These are phyloP conservation scores for Papilio xuthus DNA, from an alignment of 1,140 invertebrate genomes.

Conservation along the genomic window DNA sequence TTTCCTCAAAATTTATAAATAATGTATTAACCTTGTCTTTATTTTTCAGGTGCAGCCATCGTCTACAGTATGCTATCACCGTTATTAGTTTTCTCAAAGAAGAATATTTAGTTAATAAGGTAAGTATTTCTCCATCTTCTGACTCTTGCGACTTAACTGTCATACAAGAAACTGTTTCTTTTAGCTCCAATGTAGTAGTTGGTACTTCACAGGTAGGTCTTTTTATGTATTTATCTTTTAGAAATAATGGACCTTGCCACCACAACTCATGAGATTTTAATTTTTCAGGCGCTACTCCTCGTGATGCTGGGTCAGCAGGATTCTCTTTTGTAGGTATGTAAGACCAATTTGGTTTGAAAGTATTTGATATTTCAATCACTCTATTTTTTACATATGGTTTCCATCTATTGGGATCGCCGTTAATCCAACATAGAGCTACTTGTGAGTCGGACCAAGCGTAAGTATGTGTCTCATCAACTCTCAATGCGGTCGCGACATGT, in stretches of 20 bases:
- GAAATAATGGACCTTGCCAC: slow-evolving; percentile 34
- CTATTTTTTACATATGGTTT: no score
- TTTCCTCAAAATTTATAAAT: no score
- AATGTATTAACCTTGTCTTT: not conserved
- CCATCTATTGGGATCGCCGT: no score
- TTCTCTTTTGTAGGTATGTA: slow-evolving; percentile 1
- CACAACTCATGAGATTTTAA: slow-evolving; percentile 30
- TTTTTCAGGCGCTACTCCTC: slow-evolving; percentile 29
- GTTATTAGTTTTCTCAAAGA: not conserved
- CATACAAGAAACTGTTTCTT: not conserved
- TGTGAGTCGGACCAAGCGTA: no score
- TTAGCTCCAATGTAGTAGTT: not conserved
- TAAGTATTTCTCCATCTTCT: no score
- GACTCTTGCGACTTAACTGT: not conserved
- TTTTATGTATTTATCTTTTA: not conserved
- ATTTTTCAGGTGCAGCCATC: not conserved
- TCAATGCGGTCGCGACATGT: no score
- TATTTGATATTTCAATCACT: no score
- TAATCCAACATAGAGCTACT: no score
- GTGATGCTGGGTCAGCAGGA: slow-evolving; percentile 36
- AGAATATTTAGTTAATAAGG: not conserved
- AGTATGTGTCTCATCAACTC: no score
- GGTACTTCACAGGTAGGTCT: not conserved
- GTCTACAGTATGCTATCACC: not conserved
- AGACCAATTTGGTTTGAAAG: no score